These are phyloP conservation scores for Porites divaricata DNA, from an alignment of 92 coral and sea anemone species.

Conservation along the genomic window DNA sequence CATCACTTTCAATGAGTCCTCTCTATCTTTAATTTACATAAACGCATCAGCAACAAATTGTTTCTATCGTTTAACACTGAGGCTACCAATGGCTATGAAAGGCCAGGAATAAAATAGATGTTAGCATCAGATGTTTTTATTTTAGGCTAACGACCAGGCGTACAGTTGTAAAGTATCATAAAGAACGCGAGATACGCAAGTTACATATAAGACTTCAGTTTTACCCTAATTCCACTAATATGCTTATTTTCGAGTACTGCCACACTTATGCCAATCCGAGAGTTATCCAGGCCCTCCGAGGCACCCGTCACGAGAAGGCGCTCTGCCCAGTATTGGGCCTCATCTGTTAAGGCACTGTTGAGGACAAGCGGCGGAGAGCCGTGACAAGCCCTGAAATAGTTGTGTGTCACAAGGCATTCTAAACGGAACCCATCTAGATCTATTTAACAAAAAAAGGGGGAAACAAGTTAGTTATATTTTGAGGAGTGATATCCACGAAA, in stretches of 20 bases:
- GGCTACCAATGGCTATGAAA: too few relatives aligned
- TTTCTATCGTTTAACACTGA: too few relatives aligned
- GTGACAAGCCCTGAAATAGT: slow-evolving; percentile 94
- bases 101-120: too few relatives aligned
- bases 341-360: slow-evolving; percentile 80
- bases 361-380: slow-evolving; percentile 87
- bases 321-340: slow-evolving; percentile 99
- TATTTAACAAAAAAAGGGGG: not conserved
- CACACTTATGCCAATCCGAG: slow-evolving; percentile 84
- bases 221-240: slow-evolving; percentile 84
- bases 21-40: too few relatives aligned
- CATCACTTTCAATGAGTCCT: too few relatives aligned
- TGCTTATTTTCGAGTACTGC: slow-evolving; percentile 69
- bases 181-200: not conserved
- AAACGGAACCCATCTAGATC: slow-evolving; percentile 93
- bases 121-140: too few relatives aligned
- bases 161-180: too few relatives aligned
- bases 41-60: too few relatives aligned
- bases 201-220: not conserved
- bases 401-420: slow-evolving; percentile 91
- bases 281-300: slow-evolving; percentile 80
- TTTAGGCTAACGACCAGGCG: too few relatives aligned
- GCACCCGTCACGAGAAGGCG: slow-evolving; percentile 92
- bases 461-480: not conserved
- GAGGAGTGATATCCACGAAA: too few relatives aligned